These are phyloP conservation scores for Mesorhabditis sp. DNA, from an alignment of 2,888 invertebrate genomes.

Conservation along the genomic window DNA sequence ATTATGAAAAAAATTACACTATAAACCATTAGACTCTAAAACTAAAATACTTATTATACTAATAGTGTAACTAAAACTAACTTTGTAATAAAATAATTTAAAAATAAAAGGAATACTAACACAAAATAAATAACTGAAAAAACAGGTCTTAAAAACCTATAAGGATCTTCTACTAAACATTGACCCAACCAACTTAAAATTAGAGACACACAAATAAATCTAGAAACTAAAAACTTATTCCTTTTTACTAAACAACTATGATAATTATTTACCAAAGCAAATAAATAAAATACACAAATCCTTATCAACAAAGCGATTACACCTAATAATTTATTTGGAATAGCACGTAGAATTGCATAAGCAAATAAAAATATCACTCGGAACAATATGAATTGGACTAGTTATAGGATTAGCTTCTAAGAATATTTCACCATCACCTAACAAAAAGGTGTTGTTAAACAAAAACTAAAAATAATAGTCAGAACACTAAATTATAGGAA, in stretches of 20 bases:
- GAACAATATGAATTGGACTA: slow-evolving; percentile 75
- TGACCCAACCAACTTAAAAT: slow-evolving; percentile 40
- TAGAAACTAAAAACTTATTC: slow-evolving; percentile 36
- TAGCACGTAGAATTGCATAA: slow-evolving; percentile 76
- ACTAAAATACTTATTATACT: slow-evolving; percentile 37
- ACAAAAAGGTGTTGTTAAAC: slow-evolving; percentile 64
- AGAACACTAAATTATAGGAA: slow-evolving; percentile 62
- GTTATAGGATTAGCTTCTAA: slow-evolving; percentile 70
- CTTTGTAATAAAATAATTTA: slow-evolving; percentile 28
- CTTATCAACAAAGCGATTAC: slow-evolving; percentile 66
- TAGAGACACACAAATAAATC: slow-evolving; percentile 34
- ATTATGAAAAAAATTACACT: slow-evolving; percentile 43
- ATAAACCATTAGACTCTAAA: slow-evolving; percentile 39
- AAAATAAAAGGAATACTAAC: slow-evolving; percentile 30
- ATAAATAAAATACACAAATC: slow-evolving; percentile 40
- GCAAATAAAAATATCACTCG: slow-evolving; percentile 82
- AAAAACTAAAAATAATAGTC: slow-evolving; percentile 64
- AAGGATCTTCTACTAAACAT: slow-evolving; percentile 36
- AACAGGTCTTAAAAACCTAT: slow-evolving; percentile 33
- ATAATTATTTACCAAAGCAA: slow-evolving; percentile 45
- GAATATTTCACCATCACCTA: slow-evolving; percentile 71
- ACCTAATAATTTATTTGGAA: slow-evolving; percentile 77
- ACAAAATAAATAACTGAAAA: slow-evolving; percentile 43
- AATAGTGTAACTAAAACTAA: slow-evolving; percentile 29
- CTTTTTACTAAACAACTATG: slow-evolving; percentile 33